These are phyloP conservation scores for Venusia cambrica DNA, from an alignment of 2,888 invertebrate genomes.

Conservation along the genomic window DNA sequence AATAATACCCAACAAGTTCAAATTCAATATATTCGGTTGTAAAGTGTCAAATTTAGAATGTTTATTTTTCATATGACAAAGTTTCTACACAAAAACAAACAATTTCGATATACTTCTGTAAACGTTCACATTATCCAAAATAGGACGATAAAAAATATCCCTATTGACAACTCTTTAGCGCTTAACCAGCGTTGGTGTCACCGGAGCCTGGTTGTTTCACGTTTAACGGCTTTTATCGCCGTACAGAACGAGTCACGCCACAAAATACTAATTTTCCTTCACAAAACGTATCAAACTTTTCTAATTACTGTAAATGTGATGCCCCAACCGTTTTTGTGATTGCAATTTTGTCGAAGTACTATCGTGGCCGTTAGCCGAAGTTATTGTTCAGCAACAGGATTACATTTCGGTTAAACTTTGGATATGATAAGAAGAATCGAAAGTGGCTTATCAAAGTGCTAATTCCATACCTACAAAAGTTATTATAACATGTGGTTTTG, in stretches of 20 bases:
- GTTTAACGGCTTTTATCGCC: conserved; percentile 59
- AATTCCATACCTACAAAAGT: background rate
- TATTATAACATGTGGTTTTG: conserved; percentile 2
- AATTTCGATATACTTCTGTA: too few relatives aligned
- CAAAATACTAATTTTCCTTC: conserved; percentile 72
- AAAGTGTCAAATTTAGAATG: too few relatives aligned
- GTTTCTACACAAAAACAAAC: too few relatives aligned
- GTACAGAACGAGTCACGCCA: conserved; percentile 62
- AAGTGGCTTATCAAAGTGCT: conserved; percentile 1
- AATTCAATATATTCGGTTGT: too few relatives aligned
- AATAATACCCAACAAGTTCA: too few relatives aligned
- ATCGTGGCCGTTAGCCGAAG: conserved; percentile 34
- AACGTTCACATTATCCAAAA: conserved; percentile 5
- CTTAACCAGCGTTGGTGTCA: conserved; percentile 8
- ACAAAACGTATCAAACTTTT: conserved; percentile 71
- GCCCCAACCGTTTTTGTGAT: conserved; percentile 54
- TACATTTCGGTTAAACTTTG: conserved; percentile 13
- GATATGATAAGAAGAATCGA: conserved; percentile 9
- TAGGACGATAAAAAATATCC: too few relatives aligned
- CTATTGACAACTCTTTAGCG: too few relatives aligned
- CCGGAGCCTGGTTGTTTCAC: conserved; percentile 40
- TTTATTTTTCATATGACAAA: too few relatives aligned
- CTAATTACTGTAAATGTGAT: conserved; percentile 71
- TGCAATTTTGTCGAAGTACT: conserved; percentile 49
- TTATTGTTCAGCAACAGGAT: conserved; percentile 28